Evolutionary conservation across 1,140 invertebrate species (phyloP), one percentile per base, ranked within the genome.

Genomic region (Zaprionus tsacasi): DNA sequence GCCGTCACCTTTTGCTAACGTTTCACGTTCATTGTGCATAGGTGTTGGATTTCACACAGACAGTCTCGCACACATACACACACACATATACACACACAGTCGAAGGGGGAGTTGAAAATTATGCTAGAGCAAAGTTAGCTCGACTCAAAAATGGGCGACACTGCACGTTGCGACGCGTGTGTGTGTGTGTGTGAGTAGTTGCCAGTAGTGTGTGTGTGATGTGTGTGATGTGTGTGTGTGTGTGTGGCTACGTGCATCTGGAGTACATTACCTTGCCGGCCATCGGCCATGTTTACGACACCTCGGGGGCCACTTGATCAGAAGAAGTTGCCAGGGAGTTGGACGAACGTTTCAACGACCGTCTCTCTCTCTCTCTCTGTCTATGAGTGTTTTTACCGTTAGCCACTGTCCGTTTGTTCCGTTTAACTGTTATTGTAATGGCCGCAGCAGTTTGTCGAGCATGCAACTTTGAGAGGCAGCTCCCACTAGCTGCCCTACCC

Each of bases 221-320:
- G 40, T 58, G 52, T 57, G 38, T 61, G 27, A 21, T 21, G 30
- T 45, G 38, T 45, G 33, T 21, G 30, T 45, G 38, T 45, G 40
- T 38, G 36, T 61, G 38, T 27, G 70, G 25, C 35, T 66, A 73
- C 64, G 70, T 73, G 65, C 66, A 59, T 66, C 30, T 60, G 70
- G 80, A 80, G 79, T 71, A 64, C 56, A 45, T 58, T 68, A 56
- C 13, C 45, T 25, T 45, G 43, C 69, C 74, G 81, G 43, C 69
- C 75, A 78, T 13, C 25, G 30, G 65, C 70, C 70, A 88, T 88
- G 83, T 88, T 88, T 88, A 88, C 83, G 83, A 88, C 77, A 88
- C 83, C 83, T 88, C 70, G 74, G 83, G 83, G 83, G 65, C 83
- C 80, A 88, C 83, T 88, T 88, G 83, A 88, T 88, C 85, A 88